A percentile compares a stretch with the other conserved stretches of the same genome.
These are phyloP conservation scores for Holothuria glaberrima DNA, from an alignment of 35 echinoderm and acorn worm species.

Conservation along the genomic window DNA sequence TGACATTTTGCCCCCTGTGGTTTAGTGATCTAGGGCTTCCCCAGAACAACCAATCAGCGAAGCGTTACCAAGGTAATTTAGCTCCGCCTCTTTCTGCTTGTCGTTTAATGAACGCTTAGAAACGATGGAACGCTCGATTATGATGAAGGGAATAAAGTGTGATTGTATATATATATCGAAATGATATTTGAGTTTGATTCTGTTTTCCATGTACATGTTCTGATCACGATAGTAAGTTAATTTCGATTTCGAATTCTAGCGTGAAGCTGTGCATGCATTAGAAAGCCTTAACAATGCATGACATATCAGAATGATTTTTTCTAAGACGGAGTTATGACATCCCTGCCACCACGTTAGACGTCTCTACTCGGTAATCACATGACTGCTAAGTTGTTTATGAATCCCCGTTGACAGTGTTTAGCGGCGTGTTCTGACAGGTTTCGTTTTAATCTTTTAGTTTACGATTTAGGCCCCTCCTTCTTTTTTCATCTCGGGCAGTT, in stretches of 20 bases:
- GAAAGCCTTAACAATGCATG: neutral
- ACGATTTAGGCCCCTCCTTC: constrained; percentile 16
- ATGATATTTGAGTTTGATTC: neutral
- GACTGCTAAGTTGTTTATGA: constrained; percentile 38
- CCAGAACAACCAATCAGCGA: constrained; percentile 28
- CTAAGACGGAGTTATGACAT: neutral
- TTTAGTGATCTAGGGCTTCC: neutral
- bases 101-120: constrained; percentile 27
- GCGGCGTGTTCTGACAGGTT: constrained; percentile 44
- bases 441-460: constrained; percentile 30
- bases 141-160: neutral
- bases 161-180: neutral
- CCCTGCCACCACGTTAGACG: neutral
- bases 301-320: neutral
- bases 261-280: neutral
- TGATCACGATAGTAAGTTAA: neutral
- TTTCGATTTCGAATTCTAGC: neutral
- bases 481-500: neutral
- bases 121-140: neutral
- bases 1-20: constrained; percentile 52
- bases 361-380: neutral
- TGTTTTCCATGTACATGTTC: neutral
- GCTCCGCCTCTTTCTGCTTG: neutral
- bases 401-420: neutral
- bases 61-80: constrained; percentile 20